Evolutionary conservation across 2,113 vertebrate species (phyloP).

Genomic region (Indri indri): DNA sequence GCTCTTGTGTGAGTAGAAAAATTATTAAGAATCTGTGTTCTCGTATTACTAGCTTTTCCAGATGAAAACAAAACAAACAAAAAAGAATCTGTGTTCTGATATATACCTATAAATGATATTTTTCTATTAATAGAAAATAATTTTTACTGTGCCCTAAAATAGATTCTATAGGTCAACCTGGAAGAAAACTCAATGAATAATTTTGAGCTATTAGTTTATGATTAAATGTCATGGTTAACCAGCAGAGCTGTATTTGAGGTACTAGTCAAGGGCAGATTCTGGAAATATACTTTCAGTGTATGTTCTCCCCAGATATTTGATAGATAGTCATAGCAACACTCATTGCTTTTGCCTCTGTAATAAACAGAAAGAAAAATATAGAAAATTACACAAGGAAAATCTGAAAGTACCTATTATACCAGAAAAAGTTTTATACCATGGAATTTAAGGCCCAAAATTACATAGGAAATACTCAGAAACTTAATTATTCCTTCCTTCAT

Average conservation of each 20-base stretch:
- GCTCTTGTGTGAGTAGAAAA: neutral
- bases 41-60: neutral
- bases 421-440: neutral
- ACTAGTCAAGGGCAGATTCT: neutral
- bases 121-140: slow-evolving; percentile 24
- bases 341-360: neutral
- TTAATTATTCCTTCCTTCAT: slow-evolving; percentile 64
- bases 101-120: neutral
- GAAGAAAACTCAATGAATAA: slow-evolving; percentile 29
- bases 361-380: neutral
- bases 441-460: neutral
- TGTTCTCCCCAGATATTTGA: neutral
- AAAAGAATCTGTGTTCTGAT: neutral
- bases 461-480: neutral
- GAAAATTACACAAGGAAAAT: neutral
- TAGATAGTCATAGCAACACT: neutral
- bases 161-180: neutral
- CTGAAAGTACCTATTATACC: neutral
- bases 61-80: too few relatives aligned
- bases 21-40: neutral
- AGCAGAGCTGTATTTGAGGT: neutral
- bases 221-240: neutral
- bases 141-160: neutral
- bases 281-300: neutral
- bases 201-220: neutral